Evolutionary conservation across 2,888 invertebrate species (phyloP).

Genomic region (Melitaea athalia): DNA sequence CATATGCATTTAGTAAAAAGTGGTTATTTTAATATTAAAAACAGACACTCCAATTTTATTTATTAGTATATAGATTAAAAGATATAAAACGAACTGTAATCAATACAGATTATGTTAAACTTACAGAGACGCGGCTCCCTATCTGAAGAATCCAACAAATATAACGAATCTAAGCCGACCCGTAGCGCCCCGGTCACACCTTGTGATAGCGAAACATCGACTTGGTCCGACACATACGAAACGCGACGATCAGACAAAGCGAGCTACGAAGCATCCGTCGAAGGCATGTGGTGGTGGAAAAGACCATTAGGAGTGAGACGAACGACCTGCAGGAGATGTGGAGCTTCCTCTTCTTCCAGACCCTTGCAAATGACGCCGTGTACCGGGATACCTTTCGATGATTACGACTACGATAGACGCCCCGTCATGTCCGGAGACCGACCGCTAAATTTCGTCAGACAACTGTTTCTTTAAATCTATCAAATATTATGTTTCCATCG

Average conservation of each 20-base stretch:
- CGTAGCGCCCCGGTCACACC: slow-evolving; percentile 75
- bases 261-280: slow-evolving; percentile 53
- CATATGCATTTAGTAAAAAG: no score
- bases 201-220: slow-evolving; percentile 70
- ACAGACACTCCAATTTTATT: no score
- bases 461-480: slow-evolving; percentile 60
- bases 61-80: no score
- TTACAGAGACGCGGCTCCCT: slow-evolving; percentile 75
- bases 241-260: slow-evolving; percentile 54
- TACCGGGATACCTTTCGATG: slow-evolving; percentile 45
- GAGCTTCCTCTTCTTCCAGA: slow-evolving; percentile 63
- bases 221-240: slow-evolving; percentile 57
- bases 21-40: no score
- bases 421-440: slow-evolving; percentile 65
- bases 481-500: neutral
- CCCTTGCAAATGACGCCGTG: slow-evolving; percentile 67
- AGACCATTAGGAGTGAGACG: slow-evolving; percentile 61
- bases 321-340: slow-evolving; percentile 61
- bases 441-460: slow-evolving; percentile 68
- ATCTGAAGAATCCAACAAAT: slow-evolving; percentile 58
- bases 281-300: slow-evolving; percentile 63
- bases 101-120: slow-evolving; percentile 1
- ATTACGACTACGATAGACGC: slow-evolving; percentile 46
- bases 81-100: no score
- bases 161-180: slow-evolving; percentile 62